These are phyloP conservation scores for cattle (Bos taurus) DNA, from an alignment of 2,113 vertebrate species.

Conservation along the genomic window ARS-UCD2.0 NC_037329.1:61203001-61203500, in stretches of 20 bases:
- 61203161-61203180: neutral
- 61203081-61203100: neutral
- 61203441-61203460: too few species aligned
- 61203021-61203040: neutral
- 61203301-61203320: neutral
- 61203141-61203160: neutral
- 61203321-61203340: neutral
- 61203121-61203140: neutral
- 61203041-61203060: neutral
- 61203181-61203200: too few species aligned
- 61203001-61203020: neutral
- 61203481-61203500: neutral
- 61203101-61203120: neutral
- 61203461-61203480: neutral
- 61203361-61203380: neutral
- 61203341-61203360: neutral
- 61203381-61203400: neutral
- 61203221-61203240: neutral
- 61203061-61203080: neutral
- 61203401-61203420: fast-evolving
- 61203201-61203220: neutral
- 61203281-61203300: neutral
- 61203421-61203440: neutral
- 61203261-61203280: neutral
- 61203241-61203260: neutral